These are phyloP conservation scores for Gymnobelideus leadbeateri DNA, from an alignment of 2,113 vertebrate genomes.

Conservation along the genomic window DNA sequence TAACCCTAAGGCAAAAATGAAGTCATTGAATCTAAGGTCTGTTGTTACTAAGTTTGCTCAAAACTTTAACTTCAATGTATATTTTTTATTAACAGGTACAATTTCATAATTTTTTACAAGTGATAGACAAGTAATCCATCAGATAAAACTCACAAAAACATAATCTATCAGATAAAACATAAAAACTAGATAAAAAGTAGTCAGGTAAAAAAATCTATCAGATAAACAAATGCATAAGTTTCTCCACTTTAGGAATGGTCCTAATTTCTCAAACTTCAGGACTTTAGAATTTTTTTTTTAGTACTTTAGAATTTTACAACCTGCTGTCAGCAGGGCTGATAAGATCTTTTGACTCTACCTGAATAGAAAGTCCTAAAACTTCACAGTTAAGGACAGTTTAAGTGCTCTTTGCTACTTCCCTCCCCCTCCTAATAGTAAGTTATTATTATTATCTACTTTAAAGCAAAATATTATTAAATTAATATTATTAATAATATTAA, in stretches of 20 bases:
- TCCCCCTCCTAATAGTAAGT: not conserved
- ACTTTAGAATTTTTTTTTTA: not conserved
- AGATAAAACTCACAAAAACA: not conserved
- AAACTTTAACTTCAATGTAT: too few relatives aligned
- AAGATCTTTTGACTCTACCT: not conserved
- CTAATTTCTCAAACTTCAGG: not conserved
- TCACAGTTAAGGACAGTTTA: not conserved
- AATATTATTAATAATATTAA: too few relatives aligned
- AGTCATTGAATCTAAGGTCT: too few relatives aligned
- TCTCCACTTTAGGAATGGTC: not conserved
- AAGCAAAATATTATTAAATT: not conserved
- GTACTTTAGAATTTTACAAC: not conserved
- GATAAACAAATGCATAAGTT: not conserved
- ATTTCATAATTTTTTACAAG: not conserved
- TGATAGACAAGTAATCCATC: not conserved
- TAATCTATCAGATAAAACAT: too few relatives aligned
- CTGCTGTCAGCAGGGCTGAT: not conserved
- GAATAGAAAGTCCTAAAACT: not conserved
- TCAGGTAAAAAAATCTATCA: too few relatives aligned
- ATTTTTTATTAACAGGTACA: not conserved
- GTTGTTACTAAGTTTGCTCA: too few relatives aligned
- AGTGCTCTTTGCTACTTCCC: not conserved
- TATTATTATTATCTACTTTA: not conserved
- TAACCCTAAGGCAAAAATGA: too few relatives aligned
- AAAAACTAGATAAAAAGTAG: too few relatives aligned